These are phyloP conservation scores for Dorcus parallelipipedus DNA, from an alignment of 2,888 invertebrate genomes.

Conservation along the genomic window DNA sequence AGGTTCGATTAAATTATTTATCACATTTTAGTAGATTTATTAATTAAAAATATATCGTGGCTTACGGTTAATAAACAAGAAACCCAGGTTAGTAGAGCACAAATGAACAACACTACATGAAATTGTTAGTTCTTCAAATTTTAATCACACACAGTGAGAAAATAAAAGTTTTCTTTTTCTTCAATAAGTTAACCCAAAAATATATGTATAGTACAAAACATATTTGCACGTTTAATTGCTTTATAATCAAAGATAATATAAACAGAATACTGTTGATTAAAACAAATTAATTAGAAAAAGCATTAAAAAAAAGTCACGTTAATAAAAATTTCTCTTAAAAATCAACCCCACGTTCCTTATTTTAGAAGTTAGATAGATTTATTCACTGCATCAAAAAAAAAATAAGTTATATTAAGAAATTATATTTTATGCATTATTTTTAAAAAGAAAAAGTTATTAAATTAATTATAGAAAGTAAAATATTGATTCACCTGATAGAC, in stretches of 20 bases:
- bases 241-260: too few relatives aligned
- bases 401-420: neutral
- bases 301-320: neutral
- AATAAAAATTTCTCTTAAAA: neutral
- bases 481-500: conserved; percentile 78
- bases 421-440: neutral
- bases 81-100: neutral
- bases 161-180: too few relatives aligned
- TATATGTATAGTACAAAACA: neutral
- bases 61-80: neutral
- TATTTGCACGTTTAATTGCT: neutral
- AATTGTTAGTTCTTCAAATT: neutral
- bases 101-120: neutral
- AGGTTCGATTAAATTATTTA: too few relatives aligned
- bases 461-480: conserved; percentile 39
- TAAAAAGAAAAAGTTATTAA: conserved; percentile 1
- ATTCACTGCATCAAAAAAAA: conserved; percentile 1
- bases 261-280: too few relatives aligned
- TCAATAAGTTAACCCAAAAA: too few relatives aligned
- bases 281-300: too few relatives aligned
- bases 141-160: too few relatives aligned
- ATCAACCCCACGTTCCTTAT: conserved; percentile 6
- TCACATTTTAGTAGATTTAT: too few relatives aligned
- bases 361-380: conserved; percentile 2
- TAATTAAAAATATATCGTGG: too few relatives aligned